Percentiles rank a stretch among this genome's conserved stretches.
phyloP scores from a whole-genome alignment of 2,797 vertebrate genomes.

The Cuculus canorus region DNA sequence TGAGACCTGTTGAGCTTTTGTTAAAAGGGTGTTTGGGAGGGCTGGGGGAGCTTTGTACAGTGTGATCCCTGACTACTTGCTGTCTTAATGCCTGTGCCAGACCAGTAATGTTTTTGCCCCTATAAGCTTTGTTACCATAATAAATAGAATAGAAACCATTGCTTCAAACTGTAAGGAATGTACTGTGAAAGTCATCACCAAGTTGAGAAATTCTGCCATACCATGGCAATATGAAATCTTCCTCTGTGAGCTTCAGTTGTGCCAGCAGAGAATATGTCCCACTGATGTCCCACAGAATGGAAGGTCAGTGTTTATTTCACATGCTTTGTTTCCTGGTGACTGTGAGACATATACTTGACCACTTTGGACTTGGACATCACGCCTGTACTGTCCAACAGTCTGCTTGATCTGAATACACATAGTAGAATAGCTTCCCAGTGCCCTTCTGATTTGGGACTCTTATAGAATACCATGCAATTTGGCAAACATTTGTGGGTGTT shows the following conservation, averaged over 20 bases:
- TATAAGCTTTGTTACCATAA: not conserved
- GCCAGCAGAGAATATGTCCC: accelerated
- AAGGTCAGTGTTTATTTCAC: not conserved
- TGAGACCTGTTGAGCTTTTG: not conserved
- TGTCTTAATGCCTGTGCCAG: not conserved
- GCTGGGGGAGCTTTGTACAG: not conserved
- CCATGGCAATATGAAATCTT: not conserved
- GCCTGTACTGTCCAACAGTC: not conserved
- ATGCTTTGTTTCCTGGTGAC: not conserved
- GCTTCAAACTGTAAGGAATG: not conserved
- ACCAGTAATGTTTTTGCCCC: not conserved
- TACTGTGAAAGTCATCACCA: not conserved
- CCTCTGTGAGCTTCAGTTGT: not conserved
- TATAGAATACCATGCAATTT: not conserved
- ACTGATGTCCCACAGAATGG: not conserved
- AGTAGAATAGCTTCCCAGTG: not conserved
- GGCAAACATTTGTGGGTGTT: not conserved
- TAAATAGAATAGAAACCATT: not conserved
- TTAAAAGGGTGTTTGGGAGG: not conserved
- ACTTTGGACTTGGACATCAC: not conserved
- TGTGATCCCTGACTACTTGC: not conserved
- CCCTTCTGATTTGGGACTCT: not conserved
- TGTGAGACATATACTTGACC: not conserved
- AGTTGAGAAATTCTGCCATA: not conserved
- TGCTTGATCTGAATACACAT: not conserved